Base-by-base conservation (phyloP, 1,140 invertebrate species). In the Homalodisca vitripennis region DNA sequence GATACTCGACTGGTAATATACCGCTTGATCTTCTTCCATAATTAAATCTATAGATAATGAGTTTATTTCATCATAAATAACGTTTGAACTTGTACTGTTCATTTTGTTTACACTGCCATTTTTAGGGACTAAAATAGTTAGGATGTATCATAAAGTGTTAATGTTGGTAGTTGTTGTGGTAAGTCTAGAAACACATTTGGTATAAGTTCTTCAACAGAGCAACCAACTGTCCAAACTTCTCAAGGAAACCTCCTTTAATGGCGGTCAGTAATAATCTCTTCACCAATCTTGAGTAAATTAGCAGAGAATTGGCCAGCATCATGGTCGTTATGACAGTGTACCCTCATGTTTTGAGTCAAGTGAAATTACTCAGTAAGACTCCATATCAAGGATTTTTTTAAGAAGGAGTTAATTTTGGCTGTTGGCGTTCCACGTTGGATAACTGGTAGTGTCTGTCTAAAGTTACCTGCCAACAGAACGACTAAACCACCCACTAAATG, bases 331-430 rank as follows among this genome's bases (percentile, higher is more conserved):
- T 12, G 20, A 12, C 10, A 10, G 17, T 55, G 51, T 10, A 55
- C 51, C 10, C 51, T 55, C 51, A 55, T 55, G 24, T 55, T 55
- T 20, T 20, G 17, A 20, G 51, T 55, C 10, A 55, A 20, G 51
- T 24, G 24, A 12, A 55, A 20, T 55, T 55, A 12, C 3, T 3
- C 22, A 24, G 22, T 20, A 55, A 6, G 17, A 20, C 51, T 20
- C 51, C 51, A 55, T 12, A 55, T 10, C 10, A 20, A 12, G 10
- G 51, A 55, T 12, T 6, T 24, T 55, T 55, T 55, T 6, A 55
- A 74, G 71, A 77, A 82, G 57, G 78, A 77, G 55, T 80, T 79
- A 0, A 82, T 72, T 68, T 78, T 75, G 74, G 80, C 78, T 64
- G 77, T 77, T 24, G 72, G 72, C 73, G 81, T 82, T 74, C 22